phyloP scores from a whole-genome alignment of 1,140 invertebrate genomes.

The Holotrichia oblita region DNA sequence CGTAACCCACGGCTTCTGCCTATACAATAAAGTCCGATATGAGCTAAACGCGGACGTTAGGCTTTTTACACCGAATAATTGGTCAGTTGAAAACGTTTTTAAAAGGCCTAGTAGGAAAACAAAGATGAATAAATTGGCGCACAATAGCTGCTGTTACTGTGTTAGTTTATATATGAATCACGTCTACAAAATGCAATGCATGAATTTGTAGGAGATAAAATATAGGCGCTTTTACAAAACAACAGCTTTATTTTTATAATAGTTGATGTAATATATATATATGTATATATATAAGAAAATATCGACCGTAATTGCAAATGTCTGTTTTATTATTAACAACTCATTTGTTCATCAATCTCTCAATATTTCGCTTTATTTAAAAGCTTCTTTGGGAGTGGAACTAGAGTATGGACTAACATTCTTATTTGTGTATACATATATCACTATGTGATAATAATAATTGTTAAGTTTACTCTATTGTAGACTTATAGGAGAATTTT shows the following conservation, averaged over 20 bases:
- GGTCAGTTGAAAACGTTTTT: slow-evolving; percentile 33
- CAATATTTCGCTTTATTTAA: no score
- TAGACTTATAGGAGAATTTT: no score
- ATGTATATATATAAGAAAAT: no score
- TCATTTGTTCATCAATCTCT: no score
- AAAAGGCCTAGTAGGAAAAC: not conserved
- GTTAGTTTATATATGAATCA: not conserved
- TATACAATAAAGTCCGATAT: not conserved
- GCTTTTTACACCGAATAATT: slow-evolving; percentile 29
- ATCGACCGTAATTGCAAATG: no score
- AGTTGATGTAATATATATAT: not conserved
- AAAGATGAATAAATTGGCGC: slow-evolving; percentile 1
- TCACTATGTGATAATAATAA: no score
- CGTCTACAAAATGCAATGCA: not conserved
- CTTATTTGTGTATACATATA: no score
- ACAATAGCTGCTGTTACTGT: slow-evolving; percentile 15
- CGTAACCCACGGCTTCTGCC: not conserved
- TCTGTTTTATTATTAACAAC: no score
- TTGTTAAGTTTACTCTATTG: no score
- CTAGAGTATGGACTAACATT: no score
- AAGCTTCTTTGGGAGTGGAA: no score
- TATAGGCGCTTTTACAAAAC: not conserved
- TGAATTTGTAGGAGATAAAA: not conserved
- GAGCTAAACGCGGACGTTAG: not conserved
- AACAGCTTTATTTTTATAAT: not conserved